A percentile compares a stretch with the other conserved stretches of the same genome.
Conservation (phyloP, 2,113 vertebrate genomes). For the Eudyptes chrysolophus region DNA sequence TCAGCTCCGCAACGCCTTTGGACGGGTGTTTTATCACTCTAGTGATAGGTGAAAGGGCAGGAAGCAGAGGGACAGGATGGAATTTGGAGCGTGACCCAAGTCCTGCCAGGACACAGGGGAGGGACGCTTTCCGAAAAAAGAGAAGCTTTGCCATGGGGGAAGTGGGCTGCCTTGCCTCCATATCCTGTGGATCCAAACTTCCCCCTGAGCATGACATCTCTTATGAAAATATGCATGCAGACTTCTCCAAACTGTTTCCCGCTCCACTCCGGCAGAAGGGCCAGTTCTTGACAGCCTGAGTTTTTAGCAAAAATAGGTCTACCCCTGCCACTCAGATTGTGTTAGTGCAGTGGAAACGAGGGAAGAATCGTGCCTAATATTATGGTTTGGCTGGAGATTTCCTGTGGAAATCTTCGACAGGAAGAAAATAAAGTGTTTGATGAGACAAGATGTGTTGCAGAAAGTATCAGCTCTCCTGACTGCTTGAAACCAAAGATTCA, state of each 20-base stretch:
- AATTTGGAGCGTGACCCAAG: constrained; percentile 51
- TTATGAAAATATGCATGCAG: constrained; percentile 37
- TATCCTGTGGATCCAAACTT: constrained; percentile 67
- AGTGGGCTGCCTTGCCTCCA: constrained; percentile 43
- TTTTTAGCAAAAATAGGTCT: neutral
- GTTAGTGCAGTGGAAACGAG: neutral
- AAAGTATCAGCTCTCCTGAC: neutral
- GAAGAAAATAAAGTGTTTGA: neutral
- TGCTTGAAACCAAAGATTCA: neutral
- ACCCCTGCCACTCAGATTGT: neutral
- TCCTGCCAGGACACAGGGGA: constrained; percentile 50
- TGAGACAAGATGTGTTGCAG: neutral
- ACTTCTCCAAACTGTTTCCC: constrained; percentile 47
- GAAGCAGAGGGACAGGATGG: constrained; percentile 68
- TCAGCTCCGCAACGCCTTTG: neutral
- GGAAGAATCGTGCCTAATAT: neutral
- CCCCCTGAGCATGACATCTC: constrained; percentile 41
- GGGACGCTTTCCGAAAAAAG: constrained; percentile 12
- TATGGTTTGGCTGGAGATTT: neutral
- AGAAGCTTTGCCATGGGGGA: constrained; percentile 63
- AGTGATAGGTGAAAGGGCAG: constrained; percentile 68
- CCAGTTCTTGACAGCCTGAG: neutral
- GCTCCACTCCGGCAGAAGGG: neutral
- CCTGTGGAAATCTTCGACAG: neutral
- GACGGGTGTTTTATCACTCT: constrained; percentile 1